Evolutionary conservation across 2,888 invertebrate genomes (phyloP).

Genomic region (Lasioglossum zephyrum): DNA sequence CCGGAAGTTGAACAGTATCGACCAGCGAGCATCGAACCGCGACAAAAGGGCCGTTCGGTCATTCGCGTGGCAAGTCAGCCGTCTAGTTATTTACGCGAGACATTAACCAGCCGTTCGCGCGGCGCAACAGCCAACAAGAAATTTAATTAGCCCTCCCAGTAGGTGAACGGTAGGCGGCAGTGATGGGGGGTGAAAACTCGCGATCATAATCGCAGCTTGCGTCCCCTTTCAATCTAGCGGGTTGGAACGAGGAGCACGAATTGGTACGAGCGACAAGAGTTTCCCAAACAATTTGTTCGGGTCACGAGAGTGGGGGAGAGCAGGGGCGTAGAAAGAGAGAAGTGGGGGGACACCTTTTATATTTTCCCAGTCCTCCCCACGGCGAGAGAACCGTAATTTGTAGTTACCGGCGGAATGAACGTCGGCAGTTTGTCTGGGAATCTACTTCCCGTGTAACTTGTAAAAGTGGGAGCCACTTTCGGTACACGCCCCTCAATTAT

Average conservation of each 20-base stretch:
- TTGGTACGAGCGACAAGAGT: constrained; percentile 1
- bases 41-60: constrained; percentile 26
- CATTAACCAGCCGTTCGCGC: constrained; percentile 48
- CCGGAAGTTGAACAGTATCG: neutral
- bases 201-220: neutral
- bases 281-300: neutral
- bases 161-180: neutral
- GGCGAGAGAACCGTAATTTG: constrained; percentile 23
- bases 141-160: constrained; percentile 46
- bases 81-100: constrained; percentile 57
- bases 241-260: neutral
- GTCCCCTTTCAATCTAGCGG: constrained; percentile 1
- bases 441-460: constrained; percentile 35
- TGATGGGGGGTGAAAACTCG: neutral
- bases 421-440: constrained; percentile 37
- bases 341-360: neutral
- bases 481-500: constrained; percentile 47
- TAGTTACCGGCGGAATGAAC: constrained; percentile 32
- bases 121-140: constrained; percentile 30
- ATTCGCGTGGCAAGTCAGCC: constrained; percentile 49
- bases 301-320: neutral
- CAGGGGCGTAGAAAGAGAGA: neutral
- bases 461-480: constrained; percentile 35
- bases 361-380: neutral
- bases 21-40: constrained; percentile 28